Evolutionary conservation across 2,797 vertebrate genomes (phyloP).

Genomic region (Acanthornis magna): DNA sequence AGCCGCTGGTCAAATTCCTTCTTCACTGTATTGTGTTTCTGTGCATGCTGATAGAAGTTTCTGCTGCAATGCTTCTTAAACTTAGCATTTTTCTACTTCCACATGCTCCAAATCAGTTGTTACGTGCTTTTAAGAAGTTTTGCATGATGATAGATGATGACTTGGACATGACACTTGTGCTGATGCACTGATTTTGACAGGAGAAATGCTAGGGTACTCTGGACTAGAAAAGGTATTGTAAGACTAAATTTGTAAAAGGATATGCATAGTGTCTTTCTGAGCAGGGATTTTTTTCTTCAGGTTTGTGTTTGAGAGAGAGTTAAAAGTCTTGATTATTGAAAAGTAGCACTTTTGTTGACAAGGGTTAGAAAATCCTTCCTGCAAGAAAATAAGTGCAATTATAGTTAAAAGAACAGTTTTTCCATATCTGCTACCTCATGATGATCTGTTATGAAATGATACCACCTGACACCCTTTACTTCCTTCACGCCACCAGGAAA

Average conservation of each 20-base stretch:
- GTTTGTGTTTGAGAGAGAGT: background rate
- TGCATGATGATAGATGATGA: background rate
- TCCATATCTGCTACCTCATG: rapidly evolving
- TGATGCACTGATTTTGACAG: background rate
- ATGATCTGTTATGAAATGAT: background rate
- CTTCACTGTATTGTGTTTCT: rapidly evolving
- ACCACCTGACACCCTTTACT: background rate
- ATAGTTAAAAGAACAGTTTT: background rate
- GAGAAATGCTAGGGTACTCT: background rate
- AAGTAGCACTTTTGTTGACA: background rate
- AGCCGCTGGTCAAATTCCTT: rapidly evolving
- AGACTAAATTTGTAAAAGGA: background rate
- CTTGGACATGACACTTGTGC: background rate
- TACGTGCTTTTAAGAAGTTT: background rate
- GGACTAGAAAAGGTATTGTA: background rate
- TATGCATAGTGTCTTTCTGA: background rate
- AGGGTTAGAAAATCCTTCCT: background rate
- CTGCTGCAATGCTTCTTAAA: background rate
- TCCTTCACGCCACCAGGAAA: background rate
- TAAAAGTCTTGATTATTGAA: background rate
- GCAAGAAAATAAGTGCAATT: background rate
- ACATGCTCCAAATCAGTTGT: rapidly evolving
- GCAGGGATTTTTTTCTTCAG: background rate
- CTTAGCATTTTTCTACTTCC: background rate
- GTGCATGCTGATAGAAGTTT: background rate